phyloP scores from a whole-genome alignment of 2,113 vertebrate species.

The Thinocorus orbignyianus region DNA sequence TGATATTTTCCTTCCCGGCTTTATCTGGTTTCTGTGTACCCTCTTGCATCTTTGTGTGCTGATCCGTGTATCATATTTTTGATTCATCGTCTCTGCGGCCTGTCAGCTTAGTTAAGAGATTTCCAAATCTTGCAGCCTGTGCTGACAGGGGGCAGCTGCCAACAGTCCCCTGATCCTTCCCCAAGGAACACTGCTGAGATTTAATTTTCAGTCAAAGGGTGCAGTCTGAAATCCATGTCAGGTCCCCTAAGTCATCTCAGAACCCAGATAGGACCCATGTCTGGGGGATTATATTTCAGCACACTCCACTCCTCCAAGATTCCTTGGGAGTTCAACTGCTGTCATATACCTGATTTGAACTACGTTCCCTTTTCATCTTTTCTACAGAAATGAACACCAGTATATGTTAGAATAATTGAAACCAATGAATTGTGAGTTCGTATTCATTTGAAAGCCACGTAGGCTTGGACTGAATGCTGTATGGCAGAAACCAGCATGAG shows the following conservation, averaged over 20 bases:
- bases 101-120: constrained; percentile 87
- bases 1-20: constrained; percentile 45
- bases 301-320: constrained; percentile 38
- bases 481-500: background rate
- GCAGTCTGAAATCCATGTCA: constrained; percentile 79
- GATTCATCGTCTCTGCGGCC: constrained; percentile 77
- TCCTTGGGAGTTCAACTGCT: constrained; percentile 54
- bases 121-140: constrained; percentile 78
- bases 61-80: constrained; percentile 77
- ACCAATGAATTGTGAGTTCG: constrained; percentile 32
- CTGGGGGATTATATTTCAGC: constrained; percentile 67
- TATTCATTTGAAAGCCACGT: background rate
- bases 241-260: constrained; percentile 76
- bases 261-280: constrained; percentile 68
- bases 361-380: background rate
- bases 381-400: background rate
- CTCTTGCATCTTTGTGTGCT: constrained; percentile 71
- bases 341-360: constrained; percentile 26
- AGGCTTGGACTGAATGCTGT: background rate
- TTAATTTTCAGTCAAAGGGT: constrained; percentile 83
- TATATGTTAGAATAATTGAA: constrained; percentile 29
- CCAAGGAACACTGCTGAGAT: constrained; percentile 76
- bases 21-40: constrained; percentile 50
- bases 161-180: constrained; percentile 79
- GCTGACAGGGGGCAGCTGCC: constrained; percentile 83